phyloP scores from a whole-genome alignment of 2,113 vertebrate genomes.

The Ivindomyrus marchei region DNA sequence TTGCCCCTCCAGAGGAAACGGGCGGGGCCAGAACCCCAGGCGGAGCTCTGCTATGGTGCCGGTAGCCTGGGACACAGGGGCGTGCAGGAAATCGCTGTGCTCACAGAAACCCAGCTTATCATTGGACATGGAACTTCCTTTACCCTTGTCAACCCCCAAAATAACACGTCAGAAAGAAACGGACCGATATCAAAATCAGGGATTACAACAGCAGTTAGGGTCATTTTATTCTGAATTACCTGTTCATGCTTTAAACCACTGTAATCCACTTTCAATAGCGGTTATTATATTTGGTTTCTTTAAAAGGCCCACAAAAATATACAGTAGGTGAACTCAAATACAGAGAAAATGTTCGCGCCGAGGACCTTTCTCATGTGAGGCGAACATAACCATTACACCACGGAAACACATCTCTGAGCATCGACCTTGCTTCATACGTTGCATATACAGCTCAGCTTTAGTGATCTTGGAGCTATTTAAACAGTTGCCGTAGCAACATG shows the following conservation, averaged over 20 bases:
- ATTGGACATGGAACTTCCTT: background rate
- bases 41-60: background rate
- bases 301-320: background rate
- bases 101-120: background rate
- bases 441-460: background rate
- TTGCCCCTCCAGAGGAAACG: constrained; percentile 11
- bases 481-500: background rate
- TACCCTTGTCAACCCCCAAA: background rate
- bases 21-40: background rate
- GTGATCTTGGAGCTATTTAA: background rate
- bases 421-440: background rate
- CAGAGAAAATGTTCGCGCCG: background rate
- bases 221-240: background rate
- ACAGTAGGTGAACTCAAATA: background rate
- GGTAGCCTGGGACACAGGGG: background rate
- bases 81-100: background rate
- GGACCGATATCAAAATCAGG: background rate
- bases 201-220: background rate
- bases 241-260: background rate
- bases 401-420: background rate
- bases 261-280: background rate
- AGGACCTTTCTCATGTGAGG: no score
- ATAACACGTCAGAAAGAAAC: background rate
- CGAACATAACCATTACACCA: background rate
- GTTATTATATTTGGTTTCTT: background rate